Conservation (phyloP, 2,113 vertebrate species). For the Pelusios castaneus region DNA sequence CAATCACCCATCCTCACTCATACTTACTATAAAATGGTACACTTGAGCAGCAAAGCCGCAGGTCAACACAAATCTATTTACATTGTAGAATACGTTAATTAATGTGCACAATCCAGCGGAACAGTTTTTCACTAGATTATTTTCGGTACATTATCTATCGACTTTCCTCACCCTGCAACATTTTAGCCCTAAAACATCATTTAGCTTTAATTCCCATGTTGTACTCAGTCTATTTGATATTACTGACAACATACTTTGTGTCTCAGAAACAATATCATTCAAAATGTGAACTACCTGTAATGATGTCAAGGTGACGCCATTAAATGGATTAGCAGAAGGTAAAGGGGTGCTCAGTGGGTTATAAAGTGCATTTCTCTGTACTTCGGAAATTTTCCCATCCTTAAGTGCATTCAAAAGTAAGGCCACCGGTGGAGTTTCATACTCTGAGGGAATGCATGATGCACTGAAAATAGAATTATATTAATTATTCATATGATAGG, state of each 20-base stretch:
- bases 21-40: background rate
- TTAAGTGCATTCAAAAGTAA: constrained; percentile 76
- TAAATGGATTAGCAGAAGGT: constrained; percentile 40
- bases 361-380: background rate
- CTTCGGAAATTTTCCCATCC: constrained; percentile 61
- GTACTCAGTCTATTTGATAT: background rate
- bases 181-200: background rate
- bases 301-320: constrained; percentile 79
- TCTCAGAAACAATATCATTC: background rate
- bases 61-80: background rate
- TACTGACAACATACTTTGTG: background rate
- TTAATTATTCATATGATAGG: background rate
- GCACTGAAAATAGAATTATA: constrained; percentile 75
- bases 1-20: background rate
- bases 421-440: constrained; percentile 77
- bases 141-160: background rate
- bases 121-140: background rate
- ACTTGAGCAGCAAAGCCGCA: background rate
- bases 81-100: background rate
- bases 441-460: constrained; percentile 80
- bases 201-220: background rate
- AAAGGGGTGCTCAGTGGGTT: background rate
- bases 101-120: background rate
- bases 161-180: background rate
- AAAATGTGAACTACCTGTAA: constrained; percentile 82